A percentile compares a stretch with the other conserved stretches of the same genome.
phyloP scores from a whole-genome alignment of 1,140 invertebrate species.

The Araneus ventricosus region DNA sequence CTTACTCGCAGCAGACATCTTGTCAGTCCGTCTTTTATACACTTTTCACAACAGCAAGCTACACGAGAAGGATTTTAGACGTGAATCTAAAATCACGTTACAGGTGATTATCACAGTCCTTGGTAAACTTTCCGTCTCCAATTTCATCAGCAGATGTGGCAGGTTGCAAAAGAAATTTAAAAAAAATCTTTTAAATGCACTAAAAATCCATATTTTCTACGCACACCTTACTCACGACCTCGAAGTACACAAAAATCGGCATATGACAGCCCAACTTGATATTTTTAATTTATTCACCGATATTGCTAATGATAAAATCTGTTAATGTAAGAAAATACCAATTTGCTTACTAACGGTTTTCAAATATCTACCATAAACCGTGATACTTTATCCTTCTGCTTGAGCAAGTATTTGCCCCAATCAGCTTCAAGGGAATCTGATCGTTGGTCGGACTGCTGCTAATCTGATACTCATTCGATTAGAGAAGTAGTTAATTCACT shows the following conservation, averaged over 20 bases:
- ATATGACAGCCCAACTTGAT: background rate
- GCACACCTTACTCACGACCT: no score
- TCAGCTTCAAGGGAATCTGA: slow-evolving; percentile 2
- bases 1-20: background rate
- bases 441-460: background rate
- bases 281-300: background rate
- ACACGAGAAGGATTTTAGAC: background rate
- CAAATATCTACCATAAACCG: background rate
- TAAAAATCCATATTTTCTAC: no score
- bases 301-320: background rate
- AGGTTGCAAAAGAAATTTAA: no score
- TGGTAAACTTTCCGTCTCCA: no score
- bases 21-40: background rate
- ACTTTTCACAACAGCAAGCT: background rate
- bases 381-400: background rate
- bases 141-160: no score
- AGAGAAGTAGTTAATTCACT: background rate
- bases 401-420: background rate
- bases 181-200: no score
- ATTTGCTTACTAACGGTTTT: background rate
- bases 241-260: no score
- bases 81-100: no score
- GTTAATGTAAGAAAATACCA: background rate
- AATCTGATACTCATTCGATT: background rate
- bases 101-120: no score